Evolutionary conservation across 2,113 vertebrate genomes (phyloP), one percentile per base, ranked within the genome.

Genomic region (Struthidea cinerea): DNA sequence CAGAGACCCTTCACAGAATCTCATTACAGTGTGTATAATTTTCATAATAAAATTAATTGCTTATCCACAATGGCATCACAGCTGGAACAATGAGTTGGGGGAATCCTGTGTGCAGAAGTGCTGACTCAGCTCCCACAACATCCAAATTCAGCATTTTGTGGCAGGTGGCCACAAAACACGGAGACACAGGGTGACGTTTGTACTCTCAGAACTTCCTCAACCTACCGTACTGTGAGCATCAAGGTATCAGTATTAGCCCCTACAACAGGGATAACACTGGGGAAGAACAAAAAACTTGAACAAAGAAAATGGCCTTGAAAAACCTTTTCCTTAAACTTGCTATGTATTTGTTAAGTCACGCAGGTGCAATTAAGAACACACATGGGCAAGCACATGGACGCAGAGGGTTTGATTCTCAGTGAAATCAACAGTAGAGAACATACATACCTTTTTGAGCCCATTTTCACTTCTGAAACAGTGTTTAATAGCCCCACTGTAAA

Each of bases 221-320:
- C 10, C 32, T 71, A 14, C 13, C 1, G 0, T 4, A 16, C 35
- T 69, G 39, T 24, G 10, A 87, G 5, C 28, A 53, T n/a, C 47
- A n/a, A 28, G 39, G 28, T 28, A 28, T n/a, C 46, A 46, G 15
- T 23, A 23, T 46, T 28, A 53, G 18, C 27, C 19, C 8, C n/a
- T 44, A 3, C 0, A 0, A 27, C 15, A 13, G 7, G 19, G 24
- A 28, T 47, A 18, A 13, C 11, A 11, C 57, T 4, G 7, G 12
- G 15, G 53, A 46, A 68, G 20, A 82, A 37, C 16, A 76, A 12
- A 89, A 55, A 27, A 33, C 21, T 33, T 23, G 39, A 28, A 78
- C 22, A 33, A 69, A 69, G 46, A 61, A 69, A 60, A n/a, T 8
- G 9, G 24, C 10, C 42, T 64, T 47, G 9, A 28, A 78, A 71